These are phyloP conservation scores for Diplosoma virens DNA, from an alignment of 23 tunicate species.

Conservation along the genomic window DNA sequence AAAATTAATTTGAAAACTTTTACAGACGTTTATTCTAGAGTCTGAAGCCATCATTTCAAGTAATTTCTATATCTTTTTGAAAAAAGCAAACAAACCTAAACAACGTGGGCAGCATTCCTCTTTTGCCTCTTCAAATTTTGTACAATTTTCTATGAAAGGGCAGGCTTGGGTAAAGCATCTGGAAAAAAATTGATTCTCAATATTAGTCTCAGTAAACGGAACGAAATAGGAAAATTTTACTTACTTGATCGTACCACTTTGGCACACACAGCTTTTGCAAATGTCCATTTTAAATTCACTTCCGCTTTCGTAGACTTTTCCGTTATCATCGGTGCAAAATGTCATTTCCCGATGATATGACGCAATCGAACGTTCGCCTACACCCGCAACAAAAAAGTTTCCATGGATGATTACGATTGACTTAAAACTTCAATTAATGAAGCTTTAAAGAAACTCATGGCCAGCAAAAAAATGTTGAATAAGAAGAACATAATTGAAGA, in stretches of 20 bases:
- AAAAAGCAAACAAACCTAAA: slow-evolving; percentile 43
- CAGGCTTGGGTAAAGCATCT: slow-evolving; percentile 55
- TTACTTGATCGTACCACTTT: slow-evolving; percentile 37
- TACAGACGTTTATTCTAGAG: too few relatives aligned
- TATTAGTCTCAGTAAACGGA: background rate
- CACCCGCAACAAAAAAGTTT: too few relatives aligned
- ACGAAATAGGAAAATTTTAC: background rate
- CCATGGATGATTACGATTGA: too few relatives aligned
- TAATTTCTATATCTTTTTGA: too few relatives aligned
- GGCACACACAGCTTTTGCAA: slow-evolving; percentile 58
- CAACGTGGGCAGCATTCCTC: slow-evolving; percentile 74
- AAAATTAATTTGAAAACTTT: too few relatives aligned
- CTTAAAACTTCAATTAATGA: too few relatives aligned
- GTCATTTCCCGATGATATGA: background rate
- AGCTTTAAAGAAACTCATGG: too few relatives aligned
- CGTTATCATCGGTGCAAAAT: background rate
- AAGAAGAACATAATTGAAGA: too few relatives aligned
- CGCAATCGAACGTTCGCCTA: background rate
- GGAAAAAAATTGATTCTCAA: background rate
- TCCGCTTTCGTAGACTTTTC: slow-evolving; percentile 37
- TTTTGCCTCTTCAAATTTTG: slow-evolving; percentile 15
- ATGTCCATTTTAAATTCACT: slow-evolving; percentile 29
- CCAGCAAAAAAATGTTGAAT: too few relatives aligned
- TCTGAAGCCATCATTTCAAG: too few relatives aligned
- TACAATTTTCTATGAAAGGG: slow-evolving; percentile 32